A percentile compares a stretch with the other conserved stretches of the same genome.
Evolutionary conservation across 1,140 invertebrate genomes (phyloP).

Genomic region (Pseudomyrmex cubaensis): DNA sequence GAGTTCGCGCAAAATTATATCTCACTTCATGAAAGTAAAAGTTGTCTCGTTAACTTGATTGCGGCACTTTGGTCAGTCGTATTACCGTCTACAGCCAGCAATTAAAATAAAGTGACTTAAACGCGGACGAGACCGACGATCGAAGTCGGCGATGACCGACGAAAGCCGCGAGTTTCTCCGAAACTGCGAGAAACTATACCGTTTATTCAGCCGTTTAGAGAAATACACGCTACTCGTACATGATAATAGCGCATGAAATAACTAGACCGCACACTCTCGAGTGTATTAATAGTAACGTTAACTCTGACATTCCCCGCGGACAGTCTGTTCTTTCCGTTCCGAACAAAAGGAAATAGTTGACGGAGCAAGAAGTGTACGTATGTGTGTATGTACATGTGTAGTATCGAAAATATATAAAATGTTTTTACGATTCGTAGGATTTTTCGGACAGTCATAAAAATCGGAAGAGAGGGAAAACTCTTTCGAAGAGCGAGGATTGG

Average conservation of each 20-base stretch:
- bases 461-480: not conserved
- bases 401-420: not conserved
- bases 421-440: not conserved
- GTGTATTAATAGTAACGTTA: too few relatives aligned
- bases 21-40: conserved; percentile 38
- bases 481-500: too few relatives aligned
- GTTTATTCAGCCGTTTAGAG: not conserved
- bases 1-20: conserved; percentile 42
- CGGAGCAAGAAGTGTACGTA: too few relatives aligned
- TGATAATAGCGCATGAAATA: not conserved
- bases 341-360: not conserved
- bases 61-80: conserved; percentile 24
- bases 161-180: not conserved
- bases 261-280: too few relatives aligned
- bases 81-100: conserved; percentile 19
- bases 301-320: not conserved
- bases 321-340: not conserved
- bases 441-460: not conserved
- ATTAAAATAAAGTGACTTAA: conserved; percentile 45
- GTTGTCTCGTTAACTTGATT: conserved; percentile 53
- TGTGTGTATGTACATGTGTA: too few relatives aligned
- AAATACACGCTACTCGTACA: not conserved
- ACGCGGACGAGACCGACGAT: conserved; percentile 8
- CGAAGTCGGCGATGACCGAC: not conserved
- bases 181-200: conserved; percentile 6